These are phyloP conservation scores for Aradophagus sp. DNA, from an alignment of 1,140 invertebrate species.

Conservation along the genomic window DNA sequence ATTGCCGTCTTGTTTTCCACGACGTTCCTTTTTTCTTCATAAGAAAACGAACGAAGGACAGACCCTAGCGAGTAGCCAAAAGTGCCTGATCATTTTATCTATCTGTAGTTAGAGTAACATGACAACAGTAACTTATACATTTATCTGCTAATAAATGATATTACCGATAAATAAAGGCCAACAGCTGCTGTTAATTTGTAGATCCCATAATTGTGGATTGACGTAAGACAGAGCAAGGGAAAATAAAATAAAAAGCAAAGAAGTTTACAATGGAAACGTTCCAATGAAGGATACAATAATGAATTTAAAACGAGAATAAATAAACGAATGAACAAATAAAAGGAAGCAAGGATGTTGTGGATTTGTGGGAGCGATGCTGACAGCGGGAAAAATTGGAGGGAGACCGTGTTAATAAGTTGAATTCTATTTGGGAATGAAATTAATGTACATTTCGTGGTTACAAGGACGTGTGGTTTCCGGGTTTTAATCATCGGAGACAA, in stretches of 20 bases:
- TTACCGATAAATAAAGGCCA: constrained; percentile 67
- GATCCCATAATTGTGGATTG: constrained; percentile 52
- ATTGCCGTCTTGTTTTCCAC: constrained; percentile 16
- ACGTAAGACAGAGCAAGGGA: constrained; percentile 21
- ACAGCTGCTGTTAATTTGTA: constrained; percentile 63
- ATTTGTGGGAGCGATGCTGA: constrained; percentile 19
- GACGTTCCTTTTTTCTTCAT: constrained; percentile 10
- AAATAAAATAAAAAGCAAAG: no score
- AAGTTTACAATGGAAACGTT: no score
- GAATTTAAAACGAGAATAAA: no score
- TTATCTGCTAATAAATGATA: constrained; percentile 68
- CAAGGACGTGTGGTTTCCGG: constrained; percentile 55
- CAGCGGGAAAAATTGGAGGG: constrained; percentile 20
- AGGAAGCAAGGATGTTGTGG: no score
- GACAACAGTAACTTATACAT: constrained; percentile 70
- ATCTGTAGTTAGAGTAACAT: constrained; percentile 69
- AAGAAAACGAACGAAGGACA: constrained; percentile 55
- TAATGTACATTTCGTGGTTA: constrained; percentile 57
- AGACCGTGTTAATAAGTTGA: constrained; percentile 53
- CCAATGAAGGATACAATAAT: no score
- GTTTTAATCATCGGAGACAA: constrained; percentile 50
- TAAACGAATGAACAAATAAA: no score
- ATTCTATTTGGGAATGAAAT: constrained; percentile 54
- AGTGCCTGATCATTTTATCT: constrained; percentile 69
- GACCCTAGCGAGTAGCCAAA: constrained; percentile 63